Evolutionary conservation across 2,113 vertebrate genomes (phyloP).

Genomic region (Bucco capensis): DNA sequence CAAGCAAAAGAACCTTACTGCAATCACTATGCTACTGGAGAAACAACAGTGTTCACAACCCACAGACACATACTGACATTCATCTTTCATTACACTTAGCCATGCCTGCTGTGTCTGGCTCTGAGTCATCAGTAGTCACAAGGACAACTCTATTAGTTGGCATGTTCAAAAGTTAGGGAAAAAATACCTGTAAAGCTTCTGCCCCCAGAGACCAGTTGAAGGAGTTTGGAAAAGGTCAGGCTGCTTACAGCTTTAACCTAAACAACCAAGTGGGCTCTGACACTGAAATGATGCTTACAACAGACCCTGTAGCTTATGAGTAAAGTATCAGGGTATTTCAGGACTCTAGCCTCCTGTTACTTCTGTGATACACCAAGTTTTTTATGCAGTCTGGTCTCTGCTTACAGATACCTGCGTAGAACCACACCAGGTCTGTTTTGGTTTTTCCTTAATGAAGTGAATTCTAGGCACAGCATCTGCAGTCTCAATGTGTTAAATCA

Average conservation of each 20-base stretch:
- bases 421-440: not conserved
- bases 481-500: not conserved
- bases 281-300: not conserved
- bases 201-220: not conserved
- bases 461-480: not conserved
- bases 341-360: not conserved
- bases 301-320: not conserved
- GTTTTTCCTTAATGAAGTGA: not conserved
- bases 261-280: not conserved
- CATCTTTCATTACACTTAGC: not conserved
- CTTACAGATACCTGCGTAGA: not conserved
- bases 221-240: not conserved
- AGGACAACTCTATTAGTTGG: slow-evolving; percentile 19
- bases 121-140: not conserved
- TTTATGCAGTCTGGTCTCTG: not conserved
- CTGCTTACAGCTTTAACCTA: not conserved
- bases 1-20: slow-evolving; percentile 8
- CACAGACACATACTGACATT: not conserved
- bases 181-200: not conserved
- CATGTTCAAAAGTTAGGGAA: not conserved
- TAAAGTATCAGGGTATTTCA: not conserved
- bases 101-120: not conserved
- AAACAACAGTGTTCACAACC: not conserved
- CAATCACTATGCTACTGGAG: not conserved
- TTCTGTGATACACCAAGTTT: not conserved